Percentiles rank a stretch among this genome's conserved stretches.
Conservation (phyloP, 2,888 invertebrate species). For the Philonicus albiceps region DNA sequence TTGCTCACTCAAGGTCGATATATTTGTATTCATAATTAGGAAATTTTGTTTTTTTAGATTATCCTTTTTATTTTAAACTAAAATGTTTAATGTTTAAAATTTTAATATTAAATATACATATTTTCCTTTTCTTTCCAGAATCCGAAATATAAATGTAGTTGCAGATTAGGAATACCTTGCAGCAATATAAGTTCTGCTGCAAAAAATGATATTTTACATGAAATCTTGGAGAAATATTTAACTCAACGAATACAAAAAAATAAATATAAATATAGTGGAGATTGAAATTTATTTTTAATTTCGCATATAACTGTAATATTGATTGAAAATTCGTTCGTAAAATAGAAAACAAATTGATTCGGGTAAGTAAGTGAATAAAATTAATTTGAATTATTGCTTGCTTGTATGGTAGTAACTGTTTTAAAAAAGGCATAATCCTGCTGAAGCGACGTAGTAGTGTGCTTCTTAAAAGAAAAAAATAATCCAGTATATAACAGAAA, state of each 20-base stretch:
- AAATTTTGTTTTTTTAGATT: no score
- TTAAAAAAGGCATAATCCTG: no score
- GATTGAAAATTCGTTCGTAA: not conserved
- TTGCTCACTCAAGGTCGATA: no score
- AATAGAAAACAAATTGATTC: not conserved
- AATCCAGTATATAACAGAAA: not conserved
- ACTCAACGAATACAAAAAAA: not conserved
- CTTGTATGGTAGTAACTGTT: no score
- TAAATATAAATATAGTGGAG: no score
- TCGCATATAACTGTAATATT: not conserved
- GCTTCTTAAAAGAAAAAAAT: not conserved
- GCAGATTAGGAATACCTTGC: not conserved
- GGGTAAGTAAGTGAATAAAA: not conserved
- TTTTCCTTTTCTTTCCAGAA: not conserved
- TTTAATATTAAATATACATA: not conserved
- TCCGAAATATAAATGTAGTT: not conserved
- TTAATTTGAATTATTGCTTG: not conserved
- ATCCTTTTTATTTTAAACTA: not conserved
- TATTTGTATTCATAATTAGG: no score
- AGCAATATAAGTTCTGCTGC: not conserved
- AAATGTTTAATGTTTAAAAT: no score
- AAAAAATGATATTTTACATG: not conserved
- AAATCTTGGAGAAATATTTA: not conserved
- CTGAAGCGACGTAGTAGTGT: no score
- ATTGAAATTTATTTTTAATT: not conserved